Evolutionary conservation across 2,113 vertebrate species (phyloP).

Genomic region (Mellivora capensis): DNA sequence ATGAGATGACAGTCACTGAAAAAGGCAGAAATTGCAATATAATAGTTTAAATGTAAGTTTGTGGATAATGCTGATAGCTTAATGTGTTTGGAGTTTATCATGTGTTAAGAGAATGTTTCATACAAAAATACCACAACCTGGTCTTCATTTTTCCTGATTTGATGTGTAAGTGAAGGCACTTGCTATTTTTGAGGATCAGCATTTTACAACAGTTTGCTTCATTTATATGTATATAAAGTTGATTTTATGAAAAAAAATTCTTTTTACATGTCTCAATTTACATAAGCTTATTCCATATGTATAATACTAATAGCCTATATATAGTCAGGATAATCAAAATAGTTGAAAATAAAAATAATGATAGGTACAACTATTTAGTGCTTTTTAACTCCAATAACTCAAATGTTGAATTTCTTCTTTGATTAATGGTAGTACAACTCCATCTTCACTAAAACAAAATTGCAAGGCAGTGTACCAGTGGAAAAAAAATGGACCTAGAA

Average conservation of each 20-base stretch:
- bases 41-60: slow-evolving; percentile 77
- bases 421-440: background rate
- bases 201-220: background rate
- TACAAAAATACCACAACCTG: slow-evolving; percentile 62
- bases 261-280: background rate
- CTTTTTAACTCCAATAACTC: background rate
- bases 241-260: background rate
- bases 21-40: slow-evolving; percentile 72
- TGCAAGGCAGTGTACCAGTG: background rate
- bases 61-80: slow-evolving; percentile 74
- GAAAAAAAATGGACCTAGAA: background rate
- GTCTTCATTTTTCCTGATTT: slow-evolving; percentile 46
- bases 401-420: background rate
- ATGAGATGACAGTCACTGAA: slow-evolving; percentile 77
- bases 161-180: background rate
- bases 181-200: background rate
- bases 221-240: background rate
- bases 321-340: background rate
- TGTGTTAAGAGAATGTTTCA: slow-evolving; percentile 74
- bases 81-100: slow-evolving; percentile 75
- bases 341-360: slow-evolving; percentile 13
- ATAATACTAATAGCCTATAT: background rate
- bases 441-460: background rate
- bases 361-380: background rate
- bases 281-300: background rate